These are phyloP conservation scores for Carapus acus DNA, from an alignment of 2,797 vertebrate genomes.

Conservation along the genomic window DNA sequence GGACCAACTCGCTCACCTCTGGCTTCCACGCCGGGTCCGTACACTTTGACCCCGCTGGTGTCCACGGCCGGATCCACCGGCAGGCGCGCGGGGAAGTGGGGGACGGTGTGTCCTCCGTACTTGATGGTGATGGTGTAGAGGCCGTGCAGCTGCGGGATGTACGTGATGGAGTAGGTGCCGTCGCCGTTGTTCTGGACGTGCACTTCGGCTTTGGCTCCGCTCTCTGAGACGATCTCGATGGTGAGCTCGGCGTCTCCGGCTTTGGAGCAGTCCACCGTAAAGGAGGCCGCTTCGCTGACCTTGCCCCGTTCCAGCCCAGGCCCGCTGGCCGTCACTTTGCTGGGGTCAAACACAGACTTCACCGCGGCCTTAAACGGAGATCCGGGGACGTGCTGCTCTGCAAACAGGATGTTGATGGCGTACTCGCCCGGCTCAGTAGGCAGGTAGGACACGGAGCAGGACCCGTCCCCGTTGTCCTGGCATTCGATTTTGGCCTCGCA, in stretches of 20 bases:
- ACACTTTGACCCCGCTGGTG: constrained; percentile 82
- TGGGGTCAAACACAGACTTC: constrained; percentile 78
- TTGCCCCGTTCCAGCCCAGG: constrained; percentile 84
- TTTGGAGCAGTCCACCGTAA: constrained; percentile 88
- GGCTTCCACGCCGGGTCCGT: constrained; percentile 86
- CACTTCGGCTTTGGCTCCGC: constrained; percentile 84
- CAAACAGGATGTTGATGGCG: constrained; percentile 91
- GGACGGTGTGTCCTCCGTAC: constrained; percentile 83
- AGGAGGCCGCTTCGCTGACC: constrained; percentile 76
- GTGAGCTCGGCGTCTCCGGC: constrained; percentile 91
- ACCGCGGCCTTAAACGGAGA: constrained; percentile 88
- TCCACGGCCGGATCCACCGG: constrained; percentile 83
- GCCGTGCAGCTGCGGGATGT: constrained; percentile 80
- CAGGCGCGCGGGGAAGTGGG: constrained; percentile 81
- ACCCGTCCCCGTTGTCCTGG: constrained; percentile 91
- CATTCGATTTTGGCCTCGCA: constrained; percentile 96
- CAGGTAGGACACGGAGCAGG: constrained; percentile 90
- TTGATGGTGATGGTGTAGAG: constrained; percentile 89
- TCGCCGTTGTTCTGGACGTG: constrained; percentile 85
- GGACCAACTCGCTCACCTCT: constrained; percentile 78
- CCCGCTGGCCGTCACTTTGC: constrained; percentile 84
- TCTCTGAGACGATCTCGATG: constrained; percentile 88
- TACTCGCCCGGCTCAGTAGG: constrained; percentile 89
- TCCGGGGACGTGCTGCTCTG: constrained; percentile 84
- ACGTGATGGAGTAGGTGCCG: constrained; percentile 89